Conservation (phyloP, 2,113 vertebrate genomes). For the Lepus europaeus region DNA sequence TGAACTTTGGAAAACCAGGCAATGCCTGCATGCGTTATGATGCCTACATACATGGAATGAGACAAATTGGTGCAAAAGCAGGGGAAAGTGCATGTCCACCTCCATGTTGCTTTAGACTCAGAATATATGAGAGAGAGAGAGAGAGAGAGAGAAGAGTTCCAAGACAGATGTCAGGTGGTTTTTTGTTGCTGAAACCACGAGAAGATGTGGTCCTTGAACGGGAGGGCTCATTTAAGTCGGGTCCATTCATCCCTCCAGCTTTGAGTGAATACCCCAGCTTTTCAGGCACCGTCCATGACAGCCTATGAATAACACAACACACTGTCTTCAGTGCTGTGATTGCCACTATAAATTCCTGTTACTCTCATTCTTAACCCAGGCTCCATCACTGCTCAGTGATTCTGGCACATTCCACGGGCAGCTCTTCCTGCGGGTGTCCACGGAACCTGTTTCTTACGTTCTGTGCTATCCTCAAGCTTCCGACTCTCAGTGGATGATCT, state of each 20-base stretch:
- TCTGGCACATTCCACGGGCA: not conserved
- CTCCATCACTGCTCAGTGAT: not conserved
- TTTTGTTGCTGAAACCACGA: slow-evolving; percentile 39
- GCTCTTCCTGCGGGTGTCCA: not conserved
- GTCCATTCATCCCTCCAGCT: not conserved
- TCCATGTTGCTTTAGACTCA: slow-evolving; percentile 35
- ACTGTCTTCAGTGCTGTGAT: slow-evolving; percentile 3
- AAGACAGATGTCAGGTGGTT: not conserved
- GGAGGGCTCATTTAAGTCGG: not conserved
- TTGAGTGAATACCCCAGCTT: not conserved
- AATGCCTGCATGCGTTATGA: not conserved
- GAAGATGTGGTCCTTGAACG: not conserved
- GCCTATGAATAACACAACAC: slow-evolving; percentile 8
- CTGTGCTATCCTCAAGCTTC: not conserved
- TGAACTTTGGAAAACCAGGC: slow-evolving; percentile 40
- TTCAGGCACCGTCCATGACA: not conserved
- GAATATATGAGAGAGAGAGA: not conserved
- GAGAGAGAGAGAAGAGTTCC: no score
- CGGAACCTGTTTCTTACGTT: not conserved
- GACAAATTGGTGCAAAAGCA: not conserved
- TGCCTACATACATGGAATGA: not conserved
- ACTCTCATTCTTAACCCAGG: not conserved
- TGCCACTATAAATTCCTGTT: slow-evolving; percentile 36
- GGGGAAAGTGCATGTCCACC: not conserved
- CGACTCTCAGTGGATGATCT: not conserved